Conservation (phyloP, 2,113 vertebrate genomes). For the Pituophis catenifer region DNA sequence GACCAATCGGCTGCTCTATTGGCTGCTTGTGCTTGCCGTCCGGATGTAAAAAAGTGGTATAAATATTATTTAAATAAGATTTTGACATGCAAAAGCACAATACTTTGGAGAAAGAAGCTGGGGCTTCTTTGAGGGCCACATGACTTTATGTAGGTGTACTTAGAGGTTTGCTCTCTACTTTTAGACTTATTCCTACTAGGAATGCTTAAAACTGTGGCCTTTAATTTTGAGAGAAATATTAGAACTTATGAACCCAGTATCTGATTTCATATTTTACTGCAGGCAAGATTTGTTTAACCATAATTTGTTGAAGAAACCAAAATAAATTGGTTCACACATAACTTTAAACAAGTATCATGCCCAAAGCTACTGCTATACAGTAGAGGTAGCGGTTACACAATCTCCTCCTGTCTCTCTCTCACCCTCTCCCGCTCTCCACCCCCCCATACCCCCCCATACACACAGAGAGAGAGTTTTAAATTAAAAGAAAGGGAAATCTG, state of each 20-base stretch:
- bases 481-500: background rate
- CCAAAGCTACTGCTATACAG: background rate
- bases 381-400: background rate
- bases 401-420: background rate
- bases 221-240: background rate
- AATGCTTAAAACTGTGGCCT: background rate
- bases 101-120: background rate
- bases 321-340: background rate
- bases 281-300: background rate
- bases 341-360: background rate
- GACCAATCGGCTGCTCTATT: too few relatives aligned
- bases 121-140: background rate
- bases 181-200: background rate
- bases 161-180: background rate
- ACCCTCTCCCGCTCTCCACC: background rate
- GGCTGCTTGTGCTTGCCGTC: too few relatives aligned
- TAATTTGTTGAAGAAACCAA: background rate
- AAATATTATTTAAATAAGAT: background rate
- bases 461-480: background rate
- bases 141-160: background rate
- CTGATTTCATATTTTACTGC: background rate
- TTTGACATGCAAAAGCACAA: background rate
- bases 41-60: background rate
- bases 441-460: background rate
- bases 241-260: background rate